Evolutionary conservation across 2,888 invertebrate species (phyloP).

Genomic region (Linnaemya tessellans): DNA sequence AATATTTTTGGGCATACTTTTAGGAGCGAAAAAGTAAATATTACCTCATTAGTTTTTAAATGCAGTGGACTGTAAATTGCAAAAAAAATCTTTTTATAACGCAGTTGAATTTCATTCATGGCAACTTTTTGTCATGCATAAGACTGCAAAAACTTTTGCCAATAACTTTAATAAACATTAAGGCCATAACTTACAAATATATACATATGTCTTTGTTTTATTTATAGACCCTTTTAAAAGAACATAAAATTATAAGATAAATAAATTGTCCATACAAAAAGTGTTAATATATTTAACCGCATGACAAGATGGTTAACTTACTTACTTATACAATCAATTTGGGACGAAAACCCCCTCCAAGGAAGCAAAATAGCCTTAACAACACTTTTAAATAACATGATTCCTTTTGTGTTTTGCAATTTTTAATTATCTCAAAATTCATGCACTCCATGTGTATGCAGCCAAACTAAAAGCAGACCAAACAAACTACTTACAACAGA

Average conservation of each 20-base stretch:
- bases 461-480: not conserved
- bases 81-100: too few species aligned
- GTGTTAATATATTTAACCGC: constrained; percentile 53
- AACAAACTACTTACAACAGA: constrained; percentile 47
- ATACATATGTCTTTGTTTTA: not conserved
- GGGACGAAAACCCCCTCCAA: not conserved
- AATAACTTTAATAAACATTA: not conserved
- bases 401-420: constrained; percentile 64
- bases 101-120: too few species aligned
- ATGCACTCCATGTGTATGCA: constrained; percentile 36
- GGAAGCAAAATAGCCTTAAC: not conserved
- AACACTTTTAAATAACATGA: constrained; percentile 65
- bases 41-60: too few species aligned
- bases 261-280: constrained; percentile 43
- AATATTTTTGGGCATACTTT: too few species aligned
- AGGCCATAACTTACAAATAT: not conserved
- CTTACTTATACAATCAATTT: constrained; percentile 19
- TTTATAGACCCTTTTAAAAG: constrained; percentile 47
- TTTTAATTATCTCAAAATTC: constrained; percentile 70
- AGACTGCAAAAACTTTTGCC: not conserved
- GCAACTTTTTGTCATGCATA: too few species aligned
- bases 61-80: too few species aligned
- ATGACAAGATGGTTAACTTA: constrained; percentile 35
- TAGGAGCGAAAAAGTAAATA: too few species aligned
- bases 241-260: constrained; percentile 49